Base-by-base conservation (phyloP, 2,113 vertebrate species). In the Mugil cephalus region DNA sequence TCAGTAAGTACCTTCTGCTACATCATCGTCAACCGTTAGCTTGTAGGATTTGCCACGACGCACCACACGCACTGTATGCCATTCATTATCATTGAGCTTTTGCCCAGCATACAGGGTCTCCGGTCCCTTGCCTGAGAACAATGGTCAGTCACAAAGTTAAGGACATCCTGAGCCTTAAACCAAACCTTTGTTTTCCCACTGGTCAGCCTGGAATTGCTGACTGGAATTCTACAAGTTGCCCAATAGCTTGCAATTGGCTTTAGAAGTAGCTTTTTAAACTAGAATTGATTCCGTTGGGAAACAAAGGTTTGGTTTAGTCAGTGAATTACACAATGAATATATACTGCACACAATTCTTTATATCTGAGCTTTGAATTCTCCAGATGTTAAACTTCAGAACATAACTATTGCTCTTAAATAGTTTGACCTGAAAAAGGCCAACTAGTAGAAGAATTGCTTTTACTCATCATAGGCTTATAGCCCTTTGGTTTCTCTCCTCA, bases 21-120 rank as follows among this genome's bases (percentile, higher is more conserved):
- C 96, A 82, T 99, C 98, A 84, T 99, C 98, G 80, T 99, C 98
- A 93, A 99, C 98, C 0, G 93, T 98, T 72, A 99, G 93, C 93
- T 99, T 99, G 86, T 99, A 97, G 94, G 90, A 96, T 91, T 99
- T 99, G 87, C 98, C 98, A 74, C 98, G 94, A 1, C 98, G 96
- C 86, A 98, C 95, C 80, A 99, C 98, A 1, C 97, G 95, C n/a
- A 99, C 97, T 3, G 97, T 99, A 93, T 99, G 98, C 98, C 98
- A 99, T 80, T 98, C 97, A n/a, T 99, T 99, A 95, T 99, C 98
- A 86, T 99, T 99, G 91, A 99, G 97, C 69, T 99, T 99, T 95
- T 99, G 97, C 76, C 98, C 98, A 24, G 98, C 98, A 87, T 98
- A 99, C 89, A 99, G 95, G 66, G 95, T 98, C 93, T 99, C 98